phyloP scores from a whole-genome alignment of 2,113 vertebrate species.

The Patagioenas fasciata region DNA sequence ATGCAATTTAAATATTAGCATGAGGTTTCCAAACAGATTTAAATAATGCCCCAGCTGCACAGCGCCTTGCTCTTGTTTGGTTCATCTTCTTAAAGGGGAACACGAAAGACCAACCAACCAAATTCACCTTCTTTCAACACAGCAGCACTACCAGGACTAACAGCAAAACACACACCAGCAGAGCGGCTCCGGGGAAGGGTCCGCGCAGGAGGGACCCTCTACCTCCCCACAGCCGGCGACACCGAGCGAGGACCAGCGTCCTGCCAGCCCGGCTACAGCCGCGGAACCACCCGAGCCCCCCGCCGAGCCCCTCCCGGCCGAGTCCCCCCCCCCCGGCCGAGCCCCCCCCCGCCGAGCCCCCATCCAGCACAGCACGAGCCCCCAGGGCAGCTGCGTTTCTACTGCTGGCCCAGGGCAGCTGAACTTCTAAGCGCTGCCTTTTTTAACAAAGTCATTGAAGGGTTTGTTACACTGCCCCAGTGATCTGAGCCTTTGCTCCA shows the following conservation, averaged over 20 bases:
- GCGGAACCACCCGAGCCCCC: too few relatives aligned
- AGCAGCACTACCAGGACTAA: background rate
- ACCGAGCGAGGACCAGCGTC: background rate
- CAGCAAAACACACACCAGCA: background rate
- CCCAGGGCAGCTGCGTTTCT: background rate
- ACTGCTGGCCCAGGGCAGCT: background rate
- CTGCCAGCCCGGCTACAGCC: background rate
- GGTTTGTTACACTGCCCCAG: background rate
- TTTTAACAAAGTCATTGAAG: background rate
- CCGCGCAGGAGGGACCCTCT: background rate
- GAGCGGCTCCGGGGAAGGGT: background rate
- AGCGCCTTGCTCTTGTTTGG: background rate
- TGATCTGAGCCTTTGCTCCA: background rate
- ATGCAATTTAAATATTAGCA: slow-evolving; percentile 16
- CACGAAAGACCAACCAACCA: background rate
- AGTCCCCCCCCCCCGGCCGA: too few relatives aligned
- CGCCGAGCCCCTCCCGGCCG: too few relatives aligned
- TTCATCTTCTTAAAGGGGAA: background rate
- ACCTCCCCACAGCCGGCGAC: background rate
- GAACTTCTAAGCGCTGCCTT: background rate
- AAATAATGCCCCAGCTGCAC: background rate
- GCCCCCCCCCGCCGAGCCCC: too few relatives aligned
- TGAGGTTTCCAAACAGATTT: background rate
- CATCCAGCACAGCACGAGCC: accelerated
- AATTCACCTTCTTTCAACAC: background rate